A percentile compares a stretch with the other conserved stretches of the same genome.
These are phyloP conservation scores for Syngnathus typhle DNA, from an alignment of 2,113 vertebrate species.

Conservation along the genomic window DNA sequence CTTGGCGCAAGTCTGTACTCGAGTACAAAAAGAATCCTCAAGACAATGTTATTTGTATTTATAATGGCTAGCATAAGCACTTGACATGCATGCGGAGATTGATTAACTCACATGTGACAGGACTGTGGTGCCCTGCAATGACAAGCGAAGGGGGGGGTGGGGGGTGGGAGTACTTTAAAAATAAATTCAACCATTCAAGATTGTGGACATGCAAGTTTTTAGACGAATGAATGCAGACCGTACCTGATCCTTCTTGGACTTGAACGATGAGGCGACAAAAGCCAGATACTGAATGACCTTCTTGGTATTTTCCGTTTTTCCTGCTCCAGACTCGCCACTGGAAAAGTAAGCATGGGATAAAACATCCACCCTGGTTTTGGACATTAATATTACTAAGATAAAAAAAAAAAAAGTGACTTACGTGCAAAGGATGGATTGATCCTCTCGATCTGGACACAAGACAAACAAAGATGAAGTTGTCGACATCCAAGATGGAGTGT, in stretches of 20 bases:
- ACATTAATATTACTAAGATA: too few species aligned
- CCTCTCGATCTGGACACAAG: conserved; percentile 64
- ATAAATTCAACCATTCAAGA: neutral
- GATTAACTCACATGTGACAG: conserved; percentile 69
- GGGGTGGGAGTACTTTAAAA: neutral
- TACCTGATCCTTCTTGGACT: conserved; percentile 68
- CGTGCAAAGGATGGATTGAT: conserved; percentile 76
- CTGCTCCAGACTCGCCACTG: conserved; percentile 72
- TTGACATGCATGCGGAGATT: conserved; percentile 12
- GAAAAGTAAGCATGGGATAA: neutral
- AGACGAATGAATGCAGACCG: conserved; percentile 29
- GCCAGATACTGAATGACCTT: conserved; percentile 75
- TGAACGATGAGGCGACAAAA: conserved; percentile 66
- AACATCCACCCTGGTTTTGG: neutral
- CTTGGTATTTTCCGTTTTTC: conserved; percentile 74
- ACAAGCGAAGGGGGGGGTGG: conserved; percentile 23
- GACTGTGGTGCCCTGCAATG: conserved; percentile 54
- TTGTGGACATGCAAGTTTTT: too few species aligned
- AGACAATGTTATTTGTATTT: too few species aligned
- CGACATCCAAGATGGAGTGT: neutral
- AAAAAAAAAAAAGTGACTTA: conserved; percentile 31
- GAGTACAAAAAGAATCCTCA: too few species aligned
- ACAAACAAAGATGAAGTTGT: neutral
- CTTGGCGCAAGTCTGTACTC: too few species aligned
- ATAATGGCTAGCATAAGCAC: conserved; percentile 23